These are phyloP conservation scores for Dasyurus viverrinus DNA, from an alignment of 2,113 vertebrate species.

Conservation along the genomic window DNA sequence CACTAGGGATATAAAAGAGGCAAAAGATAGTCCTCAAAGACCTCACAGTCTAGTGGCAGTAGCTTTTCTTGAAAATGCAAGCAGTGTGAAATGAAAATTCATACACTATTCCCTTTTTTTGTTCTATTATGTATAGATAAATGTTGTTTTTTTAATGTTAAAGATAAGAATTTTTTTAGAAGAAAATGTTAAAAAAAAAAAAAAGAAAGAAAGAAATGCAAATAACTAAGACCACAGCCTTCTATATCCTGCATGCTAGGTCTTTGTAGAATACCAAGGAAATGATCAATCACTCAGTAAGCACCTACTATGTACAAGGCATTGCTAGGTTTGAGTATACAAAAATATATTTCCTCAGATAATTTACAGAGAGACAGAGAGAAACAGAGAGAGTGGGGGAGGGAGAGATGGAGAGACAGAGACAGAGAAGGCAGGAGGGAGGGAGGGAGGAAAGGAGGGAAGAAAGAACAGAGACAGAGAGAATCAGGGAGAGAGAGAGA, in stretches of 20 bases:
- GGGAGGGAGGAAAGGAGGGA: no score
- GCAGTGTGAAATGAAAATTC: no score
- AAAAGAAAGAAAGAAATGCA: background rate
- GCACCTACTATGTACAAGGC: background rate
- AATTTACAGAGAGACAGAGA: background rate
- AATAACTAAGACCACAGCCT: background rate
- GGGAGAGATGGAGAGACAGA: no score
- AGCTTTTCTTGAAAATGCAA: background rate
- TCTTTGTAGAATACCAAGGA: background rate
- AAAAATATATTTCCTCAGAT: background rate
- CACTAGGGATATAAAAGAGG: background rate
- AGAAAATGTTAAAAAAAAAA: background rate
- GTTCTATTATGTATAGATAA: no score
- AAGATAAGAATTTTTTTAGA: no score
- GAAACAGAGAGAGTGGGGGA: no score
- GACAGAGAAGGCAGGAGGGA: no score
- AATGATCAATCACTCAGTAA: background rate
- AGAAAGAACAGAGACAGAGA: no score
- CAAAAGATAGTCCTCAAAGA: background rate
- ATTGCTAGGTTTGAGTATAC: background rate
- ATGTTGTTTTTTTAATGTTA: no score
- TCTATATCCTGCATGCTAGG: background rate
- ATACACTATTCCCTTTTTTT: no score
- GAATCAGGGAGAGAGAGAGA: no score
- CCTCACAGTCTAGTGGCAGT: background rate